A percentile compares a stretch with the other conserved stretches of the same genome.
Conservation (phyloP, 2,113 vertebrate genomes). For the Mormoops blainvillei region DNA sequence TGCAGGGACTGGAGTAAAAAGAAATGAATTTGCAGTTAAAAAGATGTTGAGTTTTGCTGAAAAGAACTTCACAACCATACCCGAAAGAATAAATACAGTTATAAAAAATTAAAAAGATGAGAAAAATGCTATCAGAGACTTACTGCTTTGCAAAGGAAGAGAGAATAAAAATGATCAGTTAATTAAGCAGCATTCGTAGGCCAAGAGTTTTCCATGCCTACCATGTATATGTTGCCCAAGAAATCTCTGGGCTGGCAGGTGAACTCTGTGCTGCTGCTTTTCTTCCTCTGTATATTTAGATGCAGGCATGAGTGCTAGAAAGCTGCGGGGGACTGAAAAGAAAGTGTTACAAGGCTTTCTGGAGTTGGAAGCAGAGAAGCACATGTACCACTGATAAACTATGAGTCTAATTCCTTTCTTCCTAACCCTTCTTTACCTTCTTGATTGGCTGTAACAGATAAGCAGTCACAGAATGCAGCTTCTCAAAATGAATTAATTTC, state of each 20-base stretch:
- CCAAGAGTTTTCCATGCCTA: neutral
- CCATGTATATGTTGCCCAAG: neutral
- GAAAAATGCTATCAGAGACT: conserved; percentile 28
- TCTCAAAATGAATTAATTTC: conserved; percentile 6
- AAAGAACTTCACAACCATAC: conserved; percentile 41
- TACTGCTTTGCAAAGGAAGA: conserved; percentile 57
- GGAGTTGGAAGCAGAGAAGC: neutral
- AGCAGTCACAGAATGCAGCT: neutral
- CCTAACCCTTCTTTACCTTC: neutral
- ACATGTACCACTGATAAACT: neutral
- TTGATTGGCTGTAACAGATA: neutral
- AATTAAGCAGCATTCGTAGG: conserved; percentile 40
- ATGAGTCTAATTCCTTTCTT: conserved; percentile 17
- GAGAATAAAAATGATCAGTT: neutral
- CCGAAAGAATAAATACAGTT: conserved; percentile 53
- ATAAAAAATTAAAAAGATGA: conserved; percentile 28
- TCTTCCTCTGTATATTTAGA: neutral
- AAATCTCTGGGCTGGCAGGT: neutral
- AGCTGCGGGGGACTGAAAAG: neutral
- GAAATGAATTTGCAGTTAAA: conserved; percentile 32
- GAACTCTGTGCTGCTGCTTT: neutral
- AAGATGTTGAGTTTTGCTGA: conserved; percentile 29
- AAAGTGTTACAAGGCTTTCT: neutral
- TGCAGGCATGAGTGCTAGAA: neutral
- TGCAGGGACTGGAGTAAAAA: neutral